phyloP scores from a whole-genome alignment of 2,113 vertebrate genomes.

The Aix galericulata region DNA sequence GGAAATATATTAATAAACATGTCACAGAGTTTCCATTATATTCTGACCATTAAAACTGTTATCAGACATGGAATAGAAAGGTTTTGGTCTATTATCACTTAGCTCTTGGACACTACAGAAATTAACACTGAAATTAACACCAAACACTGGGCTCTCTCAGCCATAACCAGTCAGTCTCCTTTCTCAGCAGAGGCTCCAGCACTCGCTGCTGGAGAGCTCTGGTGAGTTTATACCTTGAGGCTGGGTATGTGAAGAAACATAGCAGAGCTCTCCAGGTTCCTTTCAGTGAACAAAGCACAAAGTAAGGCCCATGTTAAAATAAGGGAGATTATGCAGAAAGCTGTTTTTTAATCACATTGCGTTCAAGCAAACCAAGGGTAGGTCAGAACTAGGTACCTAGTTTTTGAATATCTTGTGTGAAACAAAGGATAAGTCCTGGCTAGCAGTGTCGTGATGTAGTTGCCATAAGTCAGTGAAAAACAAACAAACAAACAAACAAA shows the following conservation, averaged over 20 bases:
- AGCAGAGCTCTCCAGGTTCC: not conserved
- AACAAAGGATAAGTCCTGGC: not conserved
- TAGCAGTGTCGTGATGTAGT: not conserved
- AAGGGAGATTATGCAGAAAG: not conserved
- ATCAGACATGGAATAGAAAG: not conserved
- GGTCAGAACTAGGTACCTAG: not conserved
- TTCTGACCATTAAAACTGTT: not conserved
- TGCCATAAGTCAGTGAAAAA: not conserved
- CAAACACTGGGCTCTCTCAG: not conserved
- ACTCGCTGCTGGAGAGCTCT: not conserved
- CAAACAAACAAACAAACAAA: no score
- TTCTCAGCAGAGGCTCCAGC: not conserved
- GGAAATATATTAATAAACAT: not conserved
- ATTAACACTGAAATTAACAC: not conserved
- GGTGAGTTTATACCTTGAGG: not conserved
- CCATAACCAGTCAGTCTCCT: not conserved
- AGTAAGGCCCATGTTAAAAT: not conserved
- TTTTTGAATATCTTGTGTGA: not conserved
- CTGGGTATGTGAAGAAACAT: accelerated
- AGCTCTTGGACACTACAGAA: not conserved
- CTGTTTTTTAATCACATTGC: not conserved
- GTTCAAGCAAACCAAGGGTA: not conserved
- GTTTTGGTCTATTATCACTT: not conserved
- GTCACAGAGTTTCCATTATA: not conserved
- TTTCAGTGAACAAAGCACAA: not conserved